These are phyloP conservation scores for Drosophila ananassae DNA, from an alignment of 1,140 invertebrate species.

Conservation along the genomic window DNA sequence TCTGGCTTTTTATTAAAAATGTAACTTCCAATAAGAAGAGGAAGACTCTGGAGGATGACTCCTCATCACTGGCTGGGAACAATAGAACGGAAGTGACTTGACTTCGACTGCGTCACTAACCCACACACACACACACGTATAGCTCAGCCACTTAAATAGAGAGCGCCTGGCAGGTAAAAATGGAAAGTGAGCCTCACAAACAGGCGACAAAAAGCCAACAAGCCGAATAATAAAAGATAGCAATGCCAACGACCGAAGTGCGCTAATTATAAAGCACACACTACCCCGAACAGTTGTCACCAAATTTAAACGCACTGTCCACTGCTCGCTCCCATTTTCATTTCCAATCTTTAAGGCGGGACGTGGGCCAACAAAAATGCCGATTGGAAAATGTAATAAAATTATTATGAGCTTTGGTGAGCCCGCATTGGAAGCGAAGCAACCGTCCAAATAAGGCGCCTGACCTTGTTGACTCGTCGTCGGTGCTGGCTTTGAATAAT, in stretches of 20 bases:
- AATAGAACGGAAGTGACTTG: slow-evolving; percentile 78
- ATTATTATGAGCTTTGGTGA: slow-evolving; percentile 72
- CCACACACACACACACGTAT: background rate
- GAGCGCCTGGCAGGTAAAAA: slow-evolving; percentile 70
- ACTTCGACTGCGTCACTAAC: slow-evolving; percentile 57
- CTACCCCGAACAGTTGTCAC: slow-evolving; percentile 45
- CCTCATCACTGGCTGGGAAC: slow-evolving; percentile 25
- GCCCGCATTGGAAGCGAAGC: slow-evolving; percentile 45
- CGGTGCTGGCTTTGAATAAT: slow-evolving; percentile 64
- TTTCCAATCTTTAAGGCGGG: slow-evolving; percentile 47
- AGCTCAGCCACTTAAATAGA: slow-evolving; percentile 12
- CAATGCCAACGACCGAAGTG: slow-evolving; percentile 75
- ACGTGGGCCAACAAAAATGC: slow-evolving; percentile 31
- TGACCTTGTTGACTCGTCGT: slow-evolving; percentile 69
- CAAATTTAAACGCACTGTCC: slow-evolving; percentile 59
- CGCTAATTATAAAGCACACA: slow-evolving; percentile 57
- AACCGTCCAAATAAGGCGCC: slow-evolving; percentile 63
- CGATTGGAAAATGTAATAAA: slow-evolving; percentile 69
- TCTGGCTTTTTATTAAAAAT: no score
- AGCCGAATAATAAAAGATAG: slow-evolving; percentile 63
- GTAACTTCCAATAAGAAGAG: no score
- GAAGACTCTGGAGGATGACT: no score
- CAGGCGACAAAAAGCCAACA: slow-evolving; percentile 50
- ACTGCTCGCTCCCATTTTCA: slow-evolving; percentile 46
- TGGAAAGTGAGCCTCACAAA: slow-evolving; percentile 68